These are phyloP conservation scores for Gobio occitaniae DNA, from an alignment of 2,797 vertebrate species.

Conservation along the genomic window DNA sequence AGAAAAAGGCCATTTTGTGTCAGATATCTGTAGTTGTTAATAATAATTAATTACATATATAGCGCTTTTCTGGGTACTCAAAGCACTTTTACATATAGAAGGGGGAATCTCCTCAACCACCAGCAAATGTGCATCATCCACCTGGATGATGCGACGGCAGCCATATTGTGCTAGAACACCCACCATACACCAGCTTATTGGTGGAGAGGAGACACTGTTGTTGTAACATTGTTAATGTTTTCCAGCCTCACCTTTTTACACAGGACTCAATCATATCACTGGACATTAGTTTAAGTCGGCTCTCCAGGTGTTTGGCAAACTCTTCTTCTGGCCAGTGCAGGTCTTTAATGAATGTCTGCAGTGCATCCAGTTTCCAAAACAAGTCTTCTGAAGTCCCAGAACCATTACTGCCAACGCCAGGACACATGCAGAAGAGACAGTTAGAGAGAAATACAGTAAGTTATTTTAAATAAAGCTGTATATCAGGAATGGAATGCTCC, in stretches of 20 bases:
- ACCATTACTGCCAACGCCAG: constrained; percentile 85
- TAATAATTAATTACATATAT: no score
- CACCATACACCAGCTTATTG: no score
- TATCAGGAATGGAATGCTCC: background rate
- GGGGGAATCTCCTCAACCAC: no score
- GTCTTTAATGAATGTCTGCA: constrained; percentile 98
- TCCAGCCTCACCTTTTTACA: constrained; percentile 85
- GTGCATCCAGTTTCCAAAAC: constrained; percentile 98
- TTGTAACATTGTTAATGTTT: background rate
- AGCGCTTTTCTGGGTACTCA: no score
- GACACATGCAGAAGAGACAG: constrained; percentile 15
- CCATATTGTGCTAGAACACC: no score
- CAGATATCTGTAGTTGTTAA: background rate
- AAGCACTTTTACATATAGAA: no score
- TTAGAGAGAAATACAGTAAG: constrained; percentile 3
- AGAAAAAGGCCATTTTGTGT: no score
- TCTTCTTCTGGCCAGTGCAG: constrained; percentile 99
- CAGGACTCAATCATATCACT: constrained; percentile 99
- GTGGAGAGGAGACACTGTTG: no score
- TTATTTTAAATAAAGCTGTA: background rate
- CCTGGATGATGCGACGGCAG: no score
- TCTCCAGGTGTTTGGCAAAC: constrained; percentile 97
- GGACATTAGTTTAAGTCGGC: constrained; percentile 96
- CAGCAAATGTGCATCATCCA: no score
- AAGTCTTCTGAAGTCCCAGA: constrained; percentile 97